These are phyloP conservation scores for Tapirus indicus DNA, from an alignment of 2,797 vertebrate genomes.

Conservation along the genomic window DNA sequence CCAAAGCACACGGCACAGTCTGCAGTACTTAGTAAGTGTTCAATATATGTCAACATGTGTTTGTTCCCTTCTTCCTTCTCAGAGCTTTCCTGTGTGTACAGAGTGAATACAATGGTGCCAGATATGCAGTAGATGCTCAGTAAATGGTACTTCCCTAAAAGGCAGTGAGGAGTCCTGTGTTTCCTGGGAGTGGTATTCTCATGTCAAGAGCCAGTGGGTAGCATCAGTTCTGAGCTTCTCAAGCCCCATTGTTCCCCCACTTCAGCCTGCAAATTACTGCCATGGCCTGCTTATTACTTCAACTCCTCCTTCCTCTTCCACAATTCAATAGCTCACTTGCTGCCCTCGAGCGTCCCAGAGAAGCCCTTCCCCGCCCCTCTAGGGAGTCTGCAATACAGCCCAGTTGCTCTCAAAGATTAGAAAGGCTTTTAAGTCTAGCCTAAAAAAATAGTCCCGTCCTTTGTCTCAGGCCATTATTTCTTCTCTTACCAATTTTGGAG, in stretches of 20 bases:
- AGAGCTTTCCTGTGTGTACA: not conserved
- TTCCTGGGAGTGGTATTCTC: not conserved
- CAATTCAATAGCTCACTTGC: not conserved
- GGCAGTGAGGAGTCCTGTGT: not conserved
- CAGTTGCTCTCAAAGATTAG: slow-evolving; percentile 77
- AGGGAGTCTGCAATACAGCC: slow-evolving; percentile 72
- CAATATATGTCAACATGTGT: fast-evolving
- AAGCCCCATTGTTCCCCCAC: not conserved
- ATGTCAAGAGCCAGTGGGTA: fast-evolving
- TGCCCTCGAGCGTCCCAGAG: slow-evolving; percentile 19
- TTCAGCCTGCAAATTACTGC: not conserved
- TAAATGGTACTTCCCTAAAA: not conserved
- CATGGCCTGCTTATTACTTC: not conserved
- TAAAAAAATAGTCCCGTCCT: slow-evolving; percentile 41
- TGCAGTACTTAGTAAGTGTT: not conserved
- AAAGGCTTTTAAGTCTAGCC: slow-evolving; percentile 74
- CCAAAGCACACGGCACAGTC: not conserved
- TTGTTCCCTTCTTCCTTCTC: not conserved
- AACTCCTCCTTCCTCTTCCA: not conserved
- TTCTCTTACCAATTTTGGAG: slow-evolving; percentile 63
- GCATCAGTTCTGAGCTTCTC: not conserved
- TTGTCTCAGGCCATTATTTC: slow-evolving; percentile 81
- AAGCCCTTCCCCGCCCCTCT: not conserved
- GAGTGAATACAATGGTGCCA: not conserved
- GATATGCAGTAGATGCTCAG: not conserved